Evolutionary conservation across 2,888 invertebrate species (phyloP).

Genomic region (Synanthedon vespiformis): DNA sequence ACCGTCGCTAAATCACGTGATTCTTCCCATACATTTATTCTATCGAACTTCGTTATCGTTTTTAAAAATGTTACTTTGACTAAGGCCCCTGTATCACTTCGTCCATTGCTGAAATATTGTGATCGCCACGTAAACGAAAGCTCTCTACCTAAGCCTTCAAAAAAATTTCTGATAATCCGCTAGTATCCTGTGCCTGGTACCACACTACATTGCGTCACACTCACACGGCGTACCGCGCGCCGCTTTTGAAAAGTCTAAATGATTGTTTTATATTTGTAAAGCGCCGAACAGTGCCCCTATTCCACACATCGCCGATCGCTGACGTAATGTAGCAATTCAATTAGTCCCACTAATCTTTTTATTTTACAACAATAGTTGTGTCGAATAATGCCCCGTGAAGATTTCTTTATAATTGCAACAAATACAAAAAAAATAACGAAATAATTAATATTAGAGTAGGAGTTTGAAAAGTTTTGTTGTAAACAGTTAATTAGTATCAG

Average conservation of each 20-base stretch:
- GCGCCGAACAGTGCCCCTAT: conserved; percentile 55
- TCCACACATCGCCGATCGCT: conserved; percentile 22
- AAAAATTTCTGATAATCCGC: neutral
- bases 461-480: neutral
- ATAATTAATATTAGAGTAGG: too few species aligned
- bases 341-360: conserved; percentile 49
- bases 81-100: too few species aligned
- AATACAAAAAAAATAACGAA: conserved; percentile 11
- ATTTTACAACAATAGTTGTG: conserved; percentile 44
- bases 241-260: conserved; percentile 63
- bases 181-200: conserved; percentile 13
- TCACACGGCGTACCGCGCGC: conserved; percentile 22
- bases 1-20: too few species aligned
- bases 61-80: too few species aligned
- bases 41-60: too few species aligned
- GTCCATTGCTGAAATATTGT: too few species aligned
- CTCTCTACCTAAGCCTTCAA: too few species aligned
- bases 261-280: conserved; percentile 69
- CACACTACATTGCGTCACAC: conserved; percentile 41
- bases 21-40: too few species aligned
- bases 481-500: too few species aligned
- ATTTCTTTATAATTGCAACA: conserved; percentile 31
- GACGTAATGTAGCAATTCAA: conserved; percentile 63
- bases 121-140: too few species aligned
- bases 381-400: conserved; percentile 27